Conservation (phyloP, 1,140 invertebrate species). For the Myzus persicae region DNA sequence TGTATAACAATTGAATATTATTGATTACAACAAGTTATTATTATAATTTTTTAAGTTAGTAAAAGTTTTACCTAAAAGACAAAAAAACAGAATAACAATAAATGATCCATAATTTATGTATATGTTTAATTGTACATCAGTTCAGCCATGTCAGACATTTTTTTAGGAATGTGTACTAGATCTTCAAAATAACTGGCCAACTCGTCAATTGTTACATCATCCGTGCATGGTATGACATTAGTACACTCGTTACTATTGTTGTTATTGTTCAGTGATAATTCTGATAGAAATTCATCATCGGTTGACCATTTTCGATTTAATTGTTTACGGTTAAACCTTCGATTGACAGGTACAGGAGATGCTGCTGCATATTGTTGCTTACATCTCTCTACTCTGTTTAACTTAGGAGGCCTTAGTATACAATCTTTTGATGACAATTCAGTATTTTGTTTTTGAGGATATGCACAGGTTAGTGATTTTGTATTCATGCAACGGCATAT, state of each 20-base stretch:
- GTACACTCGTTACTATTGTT: constrained; percentile 55
- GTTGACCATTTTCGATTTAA: constrained; percentile 43
- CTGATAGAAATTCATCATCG: constrained; percentile 32
- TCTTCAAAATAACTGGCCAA: constrained; percentile 92
- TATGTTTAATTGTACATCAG: constrained; percentile 90
- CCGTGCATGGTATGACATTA: constrained; percentile 68
- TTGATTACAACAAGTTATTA: constrained; percentile 32
- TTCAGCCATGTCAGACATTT: constrained; percentile 95
- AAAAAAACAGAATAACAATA: constrained; percentile 47
- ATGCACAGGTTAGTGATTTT: constrained; percentile 45
- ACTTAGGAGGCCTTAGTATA: constrained; percentile 44
- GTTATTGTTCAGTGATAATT: constrained; percentile 49
- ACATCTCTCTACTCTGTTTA: constrained; percentile 44
- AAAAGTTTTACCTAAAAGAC: neutral
- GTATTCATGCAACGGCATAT: constrained; percentile 54
- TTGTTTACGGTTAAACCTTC: constrained; percentile 43
- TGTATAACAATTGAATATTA: constrained; percentile 11
- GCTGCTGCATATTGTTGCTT: constrained; percentile 49
- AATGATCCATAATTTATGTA: constrained; percentile 21
- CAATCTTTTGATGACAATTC: constrained; percentile 44
- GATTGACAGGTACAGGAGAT: constrained; percentile 47
- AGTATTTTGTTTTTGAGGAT: constrained; percentile 32
- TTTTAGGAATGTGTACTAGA: constrained; percentile 92
- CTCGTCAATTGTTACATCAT: constrained; percentile 84
- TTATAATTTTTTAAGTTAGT: neutral